phyloP scores from a whole-genome alignment of 2,888 invertebrate genomes.

The Epistrophella euchroma region DNA sequence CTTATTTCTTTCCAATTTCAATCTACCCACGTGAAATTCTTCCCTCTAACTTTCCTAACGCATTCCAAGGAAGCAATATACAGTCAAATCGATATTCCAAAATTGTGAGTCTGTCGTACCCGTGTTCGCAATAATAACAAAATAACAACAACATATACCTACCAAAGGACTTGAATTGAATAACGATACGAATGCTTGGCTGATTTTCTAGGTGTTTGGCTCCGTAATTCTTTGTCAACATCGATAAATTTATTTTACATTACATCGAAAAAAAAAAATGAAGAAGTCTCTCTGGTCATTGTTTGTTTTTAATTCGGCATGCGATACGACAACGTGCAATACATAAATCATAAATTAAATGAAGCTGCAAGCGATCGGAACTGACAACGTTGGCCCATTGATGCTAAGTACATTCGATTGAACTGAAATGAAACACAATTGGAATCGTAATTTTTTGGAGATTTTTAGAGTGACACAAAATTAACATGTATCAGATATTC shows the following conservation, averaged over 20 bases:
- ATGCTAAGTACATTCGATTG: too few relatives aligned
- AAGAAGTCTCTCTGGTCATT: slow-evolving; percentile 12
- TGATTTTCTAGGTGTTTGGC: slow-evolving; percentile 30
- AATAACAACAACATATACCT: slow-evolving; percentile 2
- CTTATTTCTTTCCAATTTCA: background rate
- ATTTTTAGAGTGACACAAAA: too few relatives aligned
- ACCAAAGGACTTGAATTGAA: slow-evolving; percentile 38
- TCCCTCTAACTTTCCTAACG: background rate
- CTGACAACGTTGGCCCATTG: background rate
- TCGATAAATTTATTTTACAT: slow-evolving; percentile 2
- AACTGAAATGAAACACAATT: too few relatives aligned
- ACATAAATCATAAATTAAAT: slow-evolving; percentile 24
- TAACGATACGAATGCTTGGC: slow-evolving; percentile 3
- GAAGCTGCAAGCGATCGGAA: slow-evolving; percentile 30
- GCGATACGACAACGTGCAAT: background rate
- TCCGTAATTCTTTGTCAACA: slow-evolving; percentile 25
- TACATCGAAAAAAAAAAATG: slow-evolving; percentile 3
- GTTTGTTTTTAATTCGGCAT: background rate
- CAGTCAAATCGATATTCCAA: slow-evolving; percentile 11
- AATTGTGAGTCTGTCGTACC: slow-evolving; percentile 13
- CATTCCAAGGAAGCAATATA: slow-evolving; percentile 6
- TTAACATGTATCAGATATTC: too few relatives aligned
- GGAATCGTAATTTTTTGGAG: too few relatives aligned
- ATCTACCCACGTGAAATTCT: background rate
- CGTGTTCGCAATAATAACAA: slow-evolving; percentile 20